Evolutionary conservation across 2,888 invertebrate genomes (phyloP), one percentile per base, ranked within the genome.

Genomic region (Cerceris ruficornis): DNA sequence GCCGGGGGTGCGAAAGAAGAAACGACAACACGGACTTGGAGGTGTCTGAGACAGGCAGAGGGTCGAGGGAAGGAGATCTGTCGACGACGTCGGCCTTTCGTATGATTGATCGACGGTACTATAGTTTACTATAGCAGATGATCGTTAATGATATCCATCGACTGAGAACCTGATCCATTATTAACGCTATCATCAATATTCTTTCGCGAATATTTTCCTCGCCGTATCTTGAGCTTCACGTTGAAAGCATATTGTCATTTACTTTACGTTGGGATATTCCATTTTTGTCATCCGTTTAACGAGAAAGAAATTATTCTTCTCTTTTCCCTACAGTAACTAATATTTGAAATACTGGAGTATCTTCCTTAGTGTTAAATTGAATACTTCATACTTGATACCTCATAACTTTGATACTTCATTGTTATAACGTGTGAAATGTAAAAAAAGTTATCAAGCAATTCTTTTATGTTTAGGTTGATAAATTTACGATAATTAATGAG

Each of bases 71-170:
- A 81, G 75, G 75, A 64, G 71, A 86, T 82, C 87, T 88, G 88
- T 83, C 79, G 81, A 71, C 85, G 88, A 88, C 88, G 82, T 87
- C 79, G 84, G 78, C 78, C 83, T 87, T 85, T 81, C 81, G 83
- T 78, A 86, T 88, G 88, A 88, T 88, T 88, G 88, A 88, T 88
- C 88, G 88, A 88, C 85, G 69, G 82, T 79, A 80, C 78, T 80
- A 77, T 80, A 76, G 75, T 75, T 77, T 66, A 54, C 80, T 77
- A 79, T 79, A 70, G 81, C 78, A 69, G 84, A 85, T 86, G 79
- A 85, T 85, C 85, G 85, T 85, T 86, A 86, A 86, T 81, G 85
- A 86, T 84, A 85, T 86, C 86, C 82, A 86, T 86, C 82, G 80
- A 77, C 72, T 72, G 77, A 76, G 71, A 85, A 86, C 75, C 82